Base-by-base conservation (phyloP, 1,140 invertebrate species). In the Drosophila obscura region DNA sequence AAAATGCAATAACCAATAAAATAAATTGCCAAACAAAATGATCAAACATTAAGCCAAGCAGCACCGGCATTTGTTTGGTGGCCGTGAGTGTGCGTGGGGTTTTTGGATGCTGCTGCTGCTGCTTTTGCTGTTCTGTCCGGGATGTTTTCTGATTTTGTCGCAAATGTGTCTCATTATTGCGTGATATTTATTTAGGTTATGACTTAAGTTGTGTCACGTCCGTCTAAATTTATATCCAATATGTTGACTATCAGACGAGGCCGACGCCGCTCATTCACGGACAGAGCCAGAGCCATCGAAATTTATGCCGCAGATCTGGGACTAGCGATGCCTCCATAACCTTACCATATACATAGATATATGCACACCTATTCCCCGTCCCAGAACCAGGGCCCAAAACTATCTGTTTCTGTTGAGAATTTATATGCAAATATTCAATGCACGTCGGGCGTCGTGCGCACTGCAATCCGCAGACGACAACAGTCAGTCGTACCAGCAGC, bases 141-240 rank as follows among this genome's bases (percentile, higher is more conserved):
- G 35, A 9, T 59, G 49, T 41, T 76, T 57, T 83, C 66, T 62
- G 68, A 77, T 85, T 87, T 87, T 87, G 78, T 83, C 72, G 83
- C 83, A 87, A 87, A 88, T 87, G 83, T 83, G 61, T 58, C 83
- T 88, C 83, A 88, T 88, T 88, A 88, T 88, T 80, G 83, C 83
- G 83, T 88, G 83, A 88, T 88, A 88, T 88, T 88, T 88, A 88
- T 88, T 88, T 88, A 88, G 83, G 83, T 88, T 88, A 88, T 88
- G 83, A 88, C 83, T 88, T 88, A 88, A 88, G 83, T 88, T 88
- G 82, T 83, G 83, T 88, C 83, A 88, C 83, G 83, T 88, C 71
- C 83, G 79, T 71, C 58, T 66, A 59, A 88, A 88, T 88, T 88
- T 88, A 88, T 88, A 83, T 83, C 79, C 83, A 88, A 88, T 88